phyloP scores from a whole-genome alignment of 2,888 invertebrate species.

The Petrolisthes manimaculis region DNA sequence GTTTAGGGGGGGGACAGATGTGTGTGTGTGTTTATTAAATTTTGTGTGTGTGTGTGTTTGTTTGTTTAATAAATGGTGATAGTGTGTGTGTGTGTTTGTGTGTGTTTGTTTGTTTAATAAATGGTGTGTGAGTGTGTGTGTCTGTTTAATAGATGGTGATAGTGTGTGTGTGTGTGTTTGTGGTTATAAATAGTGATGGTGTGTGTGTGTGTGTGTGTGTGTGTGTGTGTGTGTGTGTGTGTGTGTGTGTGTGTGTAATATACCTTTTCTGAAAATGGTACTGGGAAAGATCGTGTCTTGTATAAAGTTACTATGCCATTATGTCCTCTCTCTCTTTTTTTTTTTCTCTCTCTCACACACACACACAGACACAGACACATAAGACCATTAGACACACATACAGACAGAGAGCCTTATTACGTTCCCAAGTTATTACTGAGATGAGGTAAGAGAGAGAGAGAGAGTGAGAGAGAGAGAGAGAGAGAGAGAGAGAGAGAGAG shows the following conservation, averaged over 20 bases:
- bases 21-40: too few species aligned
- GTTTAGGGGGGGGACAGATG: too few species aligned
- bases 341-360: too few species aligned
- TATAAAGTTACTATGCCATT: neutral
- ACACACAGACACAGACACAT: too few species aligned
- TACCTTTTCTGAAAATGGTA: neutral
- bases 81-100: neutral
- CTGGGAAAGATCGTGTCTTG: neutral
- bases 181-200: neutral
- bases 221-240: slow-evolving; percentile 18
- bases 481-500: slow-evolving; percentile 26
- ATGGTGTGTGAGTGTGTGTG: neutral
- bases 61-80: neutral
- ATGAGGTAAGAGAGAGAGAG: slow-evolving; percentile 15
- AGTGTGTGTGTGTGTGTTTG: neutral
- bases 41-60: neutral
- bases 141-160: neutral
- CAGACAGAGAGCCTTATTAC: slow-evolving; percentile 26
- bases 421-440: too few species aligned
- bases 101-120: neutral
- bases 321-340: neutral
- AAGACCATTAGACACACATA: neutral
- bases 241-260: neutral
- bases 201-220: slow-evolving; percentile 1
- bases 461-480: slow-evolving; percentile 26